These are phyloP conservation scores for Nyctibius grandis DNA, from an alignment of 2,797 vertebrate species.

Conservation along the genomic window DNA sequence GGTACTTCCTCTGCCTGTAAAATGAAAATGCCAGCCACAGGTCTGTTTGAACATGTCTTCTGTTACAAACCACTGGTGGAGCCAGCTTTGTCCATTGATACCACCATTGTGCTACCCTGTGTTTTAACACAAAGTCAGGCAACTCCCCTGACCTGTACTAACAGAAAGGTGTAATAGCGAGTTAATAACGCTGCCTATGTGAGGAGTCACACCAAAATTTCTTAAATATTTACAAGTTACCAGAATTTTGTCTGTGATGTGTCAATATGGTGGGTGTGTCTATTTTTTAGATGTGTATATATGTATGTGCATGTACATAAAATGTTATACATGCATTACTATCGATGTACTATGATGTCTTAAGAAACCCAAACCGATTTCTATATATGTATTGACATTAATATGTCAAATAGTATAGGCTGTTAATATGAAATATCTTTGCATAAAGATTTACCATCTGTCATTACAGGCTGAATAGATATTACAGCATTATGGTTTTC, in stretches of 20 bases:
- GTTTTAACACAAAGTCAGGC: neutral
- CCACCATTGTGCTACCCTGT: neutral
- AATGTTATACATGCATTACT: fast-evolving
- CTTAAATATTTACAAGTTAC: neutral
- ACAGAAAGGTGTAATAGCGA: fast-evolving
- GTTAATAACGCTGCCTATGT: fast-evolving
- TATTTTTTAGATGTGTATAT: fast-evolving
- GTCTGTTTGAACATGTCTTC: neutral
- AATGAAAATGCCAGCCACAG: neutral
- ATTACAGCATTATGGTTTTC: neutral
- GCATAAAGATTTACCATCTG: neutral
- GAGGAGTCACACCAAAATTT: neutral
- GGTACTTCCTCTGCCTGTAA: slow-evolving; percentile 24
- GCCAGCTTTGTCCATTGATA: neutral
- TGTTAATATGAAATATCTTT: neutral
- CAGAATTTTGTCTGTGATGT: neutral
- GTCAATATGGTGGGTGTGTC: neutral
- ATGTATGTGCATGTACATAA: neutral
- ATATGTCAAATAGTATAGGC: neutral
- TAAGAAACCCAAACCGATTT: neutral
- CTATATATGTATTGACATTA: neutral
- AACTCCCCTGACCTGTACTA: neutral
- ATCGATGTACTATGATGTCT: neutral
- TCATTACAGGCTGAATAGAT: neutral
- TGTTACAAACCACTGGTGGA: neutral